These are phyloP conservation scores for Maniola jurtina DNA, from an alignment of 1,140 invertebrate genomes.

Conservation along the genomic window DNA sequence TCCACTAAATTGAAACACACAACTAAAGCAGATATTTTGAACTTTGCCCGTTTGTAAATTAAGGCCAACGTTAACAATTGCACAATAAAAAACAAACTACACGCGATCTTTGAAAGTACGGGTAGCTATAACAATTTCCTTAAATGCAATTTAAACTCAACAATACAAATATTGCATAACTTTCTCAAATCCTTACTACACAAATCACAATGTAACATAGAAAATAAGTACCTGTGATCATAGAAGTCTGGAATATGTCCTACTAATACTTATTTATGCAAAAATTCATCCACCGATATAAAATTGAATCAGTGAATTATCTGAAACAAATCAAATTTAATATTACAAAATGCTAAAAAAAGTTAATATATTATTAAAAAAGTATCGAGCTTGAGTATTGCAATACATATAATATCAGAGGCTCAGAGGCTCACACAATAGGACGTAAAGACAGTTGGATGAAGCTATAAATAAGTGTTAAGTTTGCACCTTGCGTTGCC, in stretches of 20 bases:
- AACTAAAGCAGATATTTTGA: background rate
- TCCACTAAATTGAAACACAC: no score
- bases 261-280: background rate
- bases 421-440: background rate
- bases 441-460: background rate
- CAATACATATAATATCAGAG: background rate
- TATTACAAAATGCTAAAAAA: background rate
- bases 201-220: background rate
- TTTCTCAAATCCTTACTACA: background rate
- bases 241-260: no score
- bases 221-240: no score
- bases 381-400: background rate
- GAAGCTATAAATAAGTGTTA: constrained; percentile 5
- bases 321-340: background rate
- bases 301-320: background rate
- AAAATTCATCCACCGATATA: background rate
- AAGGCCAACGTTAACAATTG: background rate
- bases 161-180: background rate
- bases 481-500: background rate
- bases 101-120: constrained; percentile 20
- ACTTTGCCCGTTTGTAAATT: background rate
- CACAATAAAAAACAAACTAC: constrained; percentile 12
- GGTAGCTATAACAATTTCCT: background rate
- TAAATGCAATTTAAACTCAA: background rate
- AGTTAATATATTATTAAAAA: background rate